A percentile compares a stretch with the other conserved stretches of the same genome.
These are phyloP conservation scores for Neostethus bicornis DNA, from an alignment of 2,797 vertebrate genomes.

Conservation along the genomic window DNA sequence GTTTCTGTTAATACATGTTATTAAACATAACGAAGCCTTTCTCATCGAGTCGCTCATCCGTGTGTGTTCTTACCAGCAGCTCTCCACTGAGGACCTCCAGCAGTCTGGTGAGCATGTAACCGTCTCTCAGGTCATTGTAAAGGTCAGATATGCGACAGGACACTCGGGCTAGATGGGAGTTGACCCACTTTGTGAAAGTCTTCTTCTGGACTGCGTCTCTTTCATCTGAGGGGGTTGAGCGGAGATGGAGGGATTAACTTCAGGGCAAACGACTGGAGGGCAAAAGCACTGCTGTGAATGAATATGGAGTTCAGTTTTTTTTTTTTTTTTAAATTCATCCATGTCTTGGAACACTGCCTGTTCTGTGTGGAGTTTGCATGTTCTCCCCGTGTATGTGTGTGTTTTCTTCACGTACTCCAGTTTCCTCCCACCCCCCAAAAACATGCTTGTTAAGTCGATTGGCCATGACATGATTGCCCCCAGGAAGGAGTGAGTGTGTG, in stretches of 20 bases:
- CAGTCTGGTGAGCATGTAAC: slow-evolving; percentile 90
- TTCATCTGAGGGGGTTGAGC: slow-evolving; percentile 82
- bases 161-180: slow-evolving; percentile 88
- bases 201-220: slow-evolving; percentile 95
- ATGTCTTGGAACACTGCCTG: too few species aligned
- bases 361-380: too few species aligned
- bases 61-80: slow-evolving; percentile 82
- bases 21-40: background rate
- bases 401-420: too few species aligned
- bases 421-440: too few species aligned
- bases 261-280: too few species aligned
- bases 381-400: too few species aligned
- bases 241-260: background rate
- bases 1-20: background rate
- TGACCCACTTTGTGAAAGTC: slow-evolving; percentile 96
- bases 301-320: too few species aligned
- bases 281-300: too few species aligned
- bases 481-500: too few species aligned
- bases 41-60: background rate
- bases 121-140: slow-evolving; percentile 90
- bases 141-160: slow-evolving; percentile 91
- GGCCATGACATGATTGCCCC: too few species aligned
- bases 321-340: too few species aligned
- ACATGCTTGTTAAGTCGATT: too few species aligned
- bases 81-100: slow-evolving; percentile 94